These are phyloP conservation scores for Heliconius charithonia DNA, from an alignment of 2,888 invertebrate species.

Conservation along the genomic window DNA sequence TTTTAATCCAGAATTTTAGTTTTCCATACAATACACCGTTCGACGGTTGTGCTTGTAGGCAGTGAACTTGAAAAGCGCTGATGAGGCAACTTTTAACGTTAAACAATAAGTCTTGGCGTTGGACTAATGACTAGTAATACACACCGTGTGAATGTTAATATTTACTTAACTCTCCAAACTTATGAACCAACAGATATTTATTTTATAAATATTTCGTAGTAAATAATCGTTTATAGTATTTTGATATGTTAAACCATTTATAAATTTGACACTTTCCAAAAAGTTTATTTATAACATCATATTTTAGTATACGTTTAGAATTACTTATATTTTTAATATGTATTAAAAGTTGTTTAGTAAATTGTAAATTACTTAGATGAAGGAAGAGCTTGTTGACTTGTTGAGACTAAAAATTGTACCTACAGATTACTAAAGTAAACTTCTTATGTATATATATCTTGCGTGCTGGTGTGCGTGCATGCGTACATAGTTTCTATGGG, in stretches of 20 bases:
- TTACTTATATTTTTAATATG: too few relatives aligned
- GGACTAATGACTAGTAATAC: slow-evolving; percentile 14
- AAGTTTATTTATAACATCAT: too few relatives aligned
- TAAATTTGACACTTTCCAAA: neutral
- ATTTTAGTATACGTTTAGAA: too few relatives aligned
- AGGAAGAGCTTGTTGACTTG: neutral
- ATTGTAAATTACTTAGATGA: neutral
- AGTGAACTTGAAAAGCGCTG: slow-evolving; percentile 53
- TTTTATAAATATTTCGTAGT: neutral
- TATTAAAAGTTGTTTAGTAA: neutral
- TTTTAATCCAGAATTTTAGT: neutral
- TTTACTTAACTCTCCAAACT: neutral
- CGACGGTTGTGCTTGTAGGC: neutral
- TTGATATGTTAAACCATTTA: neutral
- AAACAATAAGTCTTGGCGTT: slow-evolving; percentile 48
- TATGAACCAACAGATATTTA: slow-evolving; percentile 7
- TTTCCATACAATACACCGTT: neutral
- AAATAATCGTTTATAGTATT: neutral
- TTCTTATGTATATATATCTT: neutral
- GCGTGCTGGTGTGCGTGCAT: neutral
- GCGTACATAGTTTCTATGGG: neutral
- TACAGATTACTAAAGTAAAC: neutral
- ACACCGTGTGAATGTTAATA: slow-evolving; percentile 24
- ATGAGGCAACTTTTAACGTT: slow-evolving; percentile 56
- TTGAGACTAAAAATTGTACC: neutral